A percentile compares a stretch with the other conserved stretches of the same genome.
These are phyloP conservation scores for Kuschelorhynchus macadamiae DNA, from an alignment of 2,888 invertebrate species.

Conservation along the genomic window DNA sequence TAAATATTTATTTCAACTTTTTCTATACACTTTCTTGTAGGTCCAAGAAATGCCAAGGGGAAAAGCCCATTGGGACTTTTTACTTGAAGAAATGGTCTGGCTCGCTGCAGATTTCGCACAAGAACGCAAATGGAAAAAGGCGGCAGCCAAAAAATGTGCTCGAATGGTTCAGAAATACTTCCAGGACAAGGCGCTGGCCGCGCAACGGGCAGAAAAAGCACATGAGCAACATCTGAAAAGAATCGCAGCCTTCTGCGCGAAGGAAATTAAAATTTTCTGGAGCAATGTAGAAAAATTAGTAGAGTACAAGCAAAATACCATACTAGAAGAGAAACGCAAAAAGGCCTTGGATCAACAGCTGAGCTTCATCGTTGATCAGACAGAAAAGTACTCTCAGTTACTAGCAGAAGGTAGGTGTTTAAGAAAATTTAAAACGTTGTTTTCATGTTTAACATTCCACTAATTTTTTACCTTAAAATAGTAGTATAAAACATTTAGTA, in stretches of 20 bases:
- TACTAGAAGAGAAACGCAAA: constrained; percentile 94
- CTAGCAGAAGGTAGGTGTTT: constrained; percentile 79
- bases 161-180: constrained; percentile 93
- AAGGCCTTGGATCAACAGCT: constrained; percentile 96
- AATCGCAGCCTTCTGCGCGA: constrained; percentile 92
- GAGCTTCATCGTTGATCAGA: constrained; percentile 97
- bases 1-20: too few species aligned
- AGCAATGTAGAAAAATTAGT: constrained; percentile 96
- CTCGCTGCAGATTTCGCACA: constrained; percentile 97
- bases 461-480: background rate
- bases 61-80: constrained; percentile 98
- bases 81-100: constrained; percentile 99
- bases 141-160: constrained; percentile 93
- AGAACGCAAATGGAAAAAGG: constrained; percentile 98
- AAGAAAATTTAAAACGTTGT: too few species aligned
- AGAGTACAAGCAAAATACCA: constrained; percentile 92
- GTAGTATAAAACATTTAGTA: too few species aligned
- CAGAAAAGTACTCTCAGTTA: constrained; percentile 95
- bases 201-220: constrained; percentile 92
- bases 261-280: constrained; percentile 96
- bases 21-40: too few species aligned
- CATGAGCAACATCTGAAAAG: constrained; percentile 88
- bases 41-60: constrained; percentile 83
- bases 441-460: too few species aligned
- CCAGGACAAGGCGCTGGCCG: constrained; percentile 91